A percentile compares a stretch with the other conserved stretches of the same genome.
Conservation (phyloP, 2,797 vertebrate species). For the Triplophysa yarkandensis region DNA sequence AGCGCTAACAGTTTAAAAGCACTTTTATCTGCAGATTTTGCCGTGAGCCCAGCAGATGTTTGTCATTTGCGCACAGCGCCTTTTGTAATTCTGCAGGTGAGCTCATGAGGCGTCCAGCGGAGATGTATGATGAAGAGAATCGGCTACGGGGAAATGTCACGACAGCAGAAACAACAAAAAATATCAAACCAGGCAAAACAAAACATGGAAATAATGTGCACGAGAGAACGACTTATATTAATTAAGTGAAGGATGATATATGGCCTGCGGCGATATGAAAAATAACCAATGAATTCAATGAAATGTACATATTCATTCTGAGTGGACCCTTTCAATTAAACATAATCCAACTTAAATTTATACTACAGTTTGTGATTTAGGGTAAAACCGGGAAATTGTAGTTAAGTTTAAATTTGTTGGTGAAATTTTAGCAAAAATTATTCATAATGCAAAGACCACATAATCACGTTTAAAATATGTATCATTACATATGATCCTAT, state of each 20-base stretch:
- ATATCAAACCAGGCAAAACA: slow-evolving; percentile 8
- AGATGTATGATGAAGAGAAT: slow-evolving; percentile 21
- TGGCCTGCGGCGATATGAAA: slow-evolving; percentile 6
- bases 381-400: not conserved
- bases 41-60: slow-evolving; percentile 19
- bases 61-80: slow-evolving; percentile 11
- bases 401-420: no score
- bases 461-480: no score
- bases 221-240: slow-evolving; percentile 21
- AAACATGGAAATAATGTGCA: slow-evolving; percentile 30
- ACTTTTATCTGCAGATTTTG: slow-evolving; percentile 21
- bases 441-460: no score
- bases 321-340: not conserved
- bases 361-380: not conserved
- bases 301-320: slow-evolving; percentile 8
- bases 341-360: slow-evolving; percentile 4
- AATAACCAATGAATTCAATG: not conserved
- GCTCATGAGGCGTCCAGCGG: not conserved
- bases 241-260: not conserved
- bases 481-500: not conserved
- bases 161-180: not conserved
- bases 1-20: slow-evolving; percentile 25
- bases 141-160: slow-evolving; percentile 20
- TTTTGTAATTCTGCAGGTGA: slow-evolving; percentile 41
- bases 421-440: no score